Conservation (phyloP, 1,140 invertebrate genomes). For the Limonius californicus region DNA sequence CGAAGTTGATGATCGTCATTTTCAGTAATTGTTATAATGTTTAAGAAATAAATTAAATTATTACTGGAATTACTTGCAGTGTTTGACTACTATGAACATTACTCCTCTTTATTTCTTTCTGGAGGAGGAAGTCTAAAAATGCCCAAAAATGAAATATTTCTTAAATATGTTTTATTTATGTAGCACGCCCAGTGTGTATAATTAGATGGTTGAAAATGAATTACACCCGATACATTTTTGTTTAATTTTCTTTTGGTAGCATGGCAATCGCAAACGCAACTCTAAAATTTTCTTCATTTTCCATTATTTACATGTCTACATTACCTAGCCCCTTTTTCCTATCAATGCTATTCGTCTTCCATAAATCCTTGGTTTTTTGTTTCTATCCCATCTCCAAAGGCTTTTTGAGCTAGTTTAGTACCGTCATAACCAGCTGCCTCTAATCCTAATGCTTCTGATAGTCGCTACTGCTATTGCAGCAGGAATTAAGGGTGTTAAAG, state of each 20-base stretch:
- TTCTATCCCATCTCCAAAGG: conserved; percentile 19
- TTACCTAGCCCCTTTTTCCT: conserved; percentile 18
- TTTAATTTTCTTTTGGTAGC: conserved; percentile 22
- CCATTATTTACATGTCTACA: conserved; percentile 18
- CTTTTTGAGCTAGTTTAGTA: conserved; percentile 22
- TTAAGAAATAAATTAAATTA: too few species aligned
- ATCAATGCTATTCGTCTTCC: conserved; percentile 10
- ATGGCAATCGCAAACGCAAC: conserved; percentile 19
- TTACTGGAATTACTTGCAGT: too few species aligned
- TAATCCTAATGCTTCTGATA: conserved; percentile 22
- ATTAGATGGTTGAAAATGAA: conserved; percentile 21
- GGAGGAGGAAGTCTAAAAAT: conserved; percentile 21
- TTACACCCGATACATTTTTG: conserved; percentile 21
- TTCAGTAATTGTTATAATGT: too few species aligned
- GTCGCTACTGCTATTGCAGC: conserved; percentile 19
- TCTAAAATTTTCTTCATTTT: conserved; percentile 16
- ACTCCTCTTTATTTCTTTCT: conserved; percentile 22
- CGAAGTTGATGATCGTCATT: too few species aligned
- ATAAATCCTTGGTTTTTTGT: background rate
- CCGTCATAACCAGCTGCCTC: conserved; percentile 20
- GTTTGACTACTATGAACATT: too few species aligned
- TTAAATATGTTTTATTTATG: conserved; percentile 23
- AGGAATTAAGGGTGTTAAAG: conserved; percentile 20
- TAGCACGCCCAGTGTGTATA: conserved; percentile 15
- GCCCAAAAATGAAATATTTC: conserved; percentile 21